These are phyloP conservation scores for Calliphora vomitoria DNA, from an alignment of 2,888 invertebrate genomes.

Conservation along the genomic window DNA sequence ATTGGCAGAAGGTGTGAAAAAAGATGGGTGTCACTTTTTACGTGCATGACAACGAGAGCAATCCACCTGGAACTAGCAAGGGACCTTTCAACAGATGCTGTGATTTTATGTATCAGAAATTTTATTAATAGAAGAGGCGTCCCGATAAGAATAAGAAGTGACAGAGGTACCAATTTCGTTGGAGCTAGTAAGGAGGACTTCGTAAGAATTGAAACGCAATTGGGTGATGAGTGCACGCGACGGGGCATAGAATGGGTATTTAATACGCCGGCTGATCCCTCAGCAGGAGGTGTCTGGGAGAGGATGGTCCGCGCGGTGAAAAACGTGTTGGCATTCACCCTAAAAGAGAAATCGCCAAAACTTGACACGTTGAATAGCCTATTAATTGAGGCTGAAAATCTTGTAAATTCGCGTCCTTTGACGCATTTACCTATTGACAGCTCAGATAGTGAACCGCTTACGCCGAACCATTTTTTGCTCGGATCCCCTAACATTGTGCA, in stretches of 20 bases:
- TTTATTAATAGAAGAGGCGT: slow-evolving; percentile 66
- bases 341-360: neutral
- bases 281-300: slow-evolving; percentile 8
- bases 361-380: neutral
- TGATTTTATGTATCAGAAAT: slow-evolving; percentile 65
- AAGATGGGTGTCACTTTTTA: slow-evolving; percentile 53
- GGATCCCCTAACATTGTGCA: slow-evolving; percentile 19
- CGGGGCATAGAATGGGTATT: slow-evolving; percentile 14
- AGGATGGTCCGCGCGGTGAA: neutral
- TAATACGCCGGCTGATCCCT: slow-evolving; percentile 55
- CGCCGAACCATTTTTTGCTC: slow-evolving; percentile 19
- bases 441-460: slow-evolving; percentile 22
- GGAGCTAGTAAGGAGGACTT: slow-evolving; percentile 55
- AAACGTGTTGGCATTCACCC: neutral
- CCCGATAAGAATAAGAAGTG: slow-evolving; percentile 62
- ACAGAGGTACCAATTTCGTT: slow-evolving; percentile 63
- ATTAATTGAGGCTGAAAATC: slow-evolving; percentile 10
- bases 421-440: slow-evolving; percentile 13
- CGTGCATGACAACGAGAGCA: slow-evolving; percentile 35
- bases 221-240: neutral
- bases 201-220: neutral
- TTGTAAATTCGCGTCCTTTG: slow-evolving; percentile 15
- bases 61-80: slow-evolving; percentile 28
- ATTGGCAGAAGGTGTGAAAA: slow-evolving; percentile 46
- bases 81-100: slow-evolving; percentile 49